Evolutionary conservation across 2,113 vertebrate species (phyloP), one percentile per base, ranked within the genome.

Genomic region (Misgurnus anguillicaudatus): DNA sequence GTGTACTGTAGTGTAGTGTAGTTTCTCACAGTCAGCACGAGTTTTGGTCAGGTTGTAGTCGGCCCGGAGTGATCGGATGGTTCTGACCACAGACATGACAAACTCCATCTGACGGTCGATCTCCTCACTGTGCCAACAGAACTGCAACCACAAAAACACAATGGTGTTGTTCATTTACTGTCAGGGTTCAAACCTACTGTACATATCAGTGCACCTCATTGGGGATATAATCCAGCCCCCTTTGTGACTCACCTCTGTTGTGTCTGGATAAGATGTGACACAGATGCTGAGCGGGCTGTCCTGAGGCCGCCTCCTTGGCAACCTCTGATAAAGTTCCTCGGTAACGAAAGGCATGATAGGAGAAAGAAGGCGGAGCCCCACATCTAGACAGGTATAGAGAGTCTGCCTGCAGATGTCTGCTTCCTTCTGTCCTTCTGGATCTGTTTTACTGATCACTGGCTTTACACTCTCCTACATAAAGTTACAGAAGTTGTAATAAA

Each of bases 31-130:
- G 88, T 96, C 95, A 0, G 95, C 94, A 75, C 93, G 90, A 68
- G 90, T 96, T 85, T 94, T 95, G 65, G 93, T 95, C 78, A 97
- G 94, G 88, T 94, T 96, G 86, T 97, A 96, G 89, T 97, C 95
- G 0, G 95, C 93, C 17, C 96, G 91, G 51, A 97, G 92, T 0
- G 94, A 96, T 4, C 96, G 93, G 78, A 95, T 92, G 0, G 93
- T 95, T 62, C 88, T 91, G 7, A 95, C 89, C 77, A 95, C 92
- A 11, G 90, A 92, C 88, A 97, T 91, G 0, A 90, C 87, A 45
- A 96, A 93, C 45, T 96, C 95, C 68, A 96, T 89, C 70, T 93
- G 84, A 0, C 84, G 85, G 85, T 97, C 95, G 0, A 94, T 83
- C 39, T 93, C 91, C 1, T 93, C 89, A 8, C 93, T 93, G 83